Evolutionary conservation across 2,888 invertebrate species (phyloP).

Genomic region (Brachyptera putata): DNA sequence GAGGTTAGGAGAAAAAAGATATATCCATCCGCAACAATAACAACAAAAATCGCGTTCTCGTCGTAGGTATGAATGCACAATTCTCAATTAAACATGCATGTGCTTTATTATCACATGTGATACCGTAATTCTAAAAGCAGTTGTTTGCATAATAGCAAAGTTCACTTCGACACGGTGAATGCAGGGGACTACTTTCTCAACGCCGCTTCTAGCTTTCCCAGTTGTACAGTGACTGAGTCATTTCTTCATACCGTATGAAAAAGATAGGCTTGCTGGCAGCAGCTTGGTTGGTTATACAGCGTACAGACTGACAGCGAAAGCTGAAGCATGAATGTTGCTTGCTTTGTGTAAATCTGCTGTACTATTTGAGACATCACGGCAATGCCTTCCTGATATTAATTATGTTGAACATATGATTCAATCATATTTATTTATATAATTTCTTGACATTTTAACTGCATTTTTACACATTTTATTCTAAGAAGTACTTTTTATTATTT

Average conservation of each 20-base stretch:
- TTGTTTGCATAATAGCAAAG: conserved; percentile 31
- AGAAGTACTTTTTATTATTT: too few species aligned
- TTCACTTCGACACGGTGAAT: conserved; percentile 31
- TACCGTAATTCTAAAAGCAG: conserved; percentile 29
- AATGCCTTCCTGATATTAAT: too few species aligned
- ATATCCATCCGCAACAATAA: conserved; percentile 56
- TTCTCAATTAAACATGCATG: conserved; percentile 24
- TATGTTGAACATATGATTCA: too few species aligned
- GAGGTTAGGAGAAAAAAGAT: conserved; percentile 68
- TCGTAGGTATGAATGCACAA: conserved; percentile 23
- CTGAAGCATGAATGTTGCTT: too few species aligned
- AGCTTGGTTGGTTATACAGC: not conserved
- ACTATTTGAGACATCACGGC: too few species aligned
- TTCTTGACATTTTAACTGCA: too few species aligned
- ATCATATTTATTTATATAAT: too few species aligned
- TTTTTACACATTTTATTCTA: too few species aligned
- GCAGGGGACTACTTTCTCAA: conserved; percentile 34
- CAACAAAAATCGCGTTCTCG: conserved; percentile 35
- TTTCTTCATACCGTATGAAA: conserved; percentile 25
- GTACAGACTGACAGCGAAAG: not conserved
- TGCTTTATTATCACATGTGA: conserved; percentile 31
- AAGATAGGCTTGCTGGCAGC: conserved; percentile 8
- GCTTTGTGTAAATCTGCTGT: too few species aligned
- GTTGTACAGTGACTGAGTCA: conserved; percentile 20
- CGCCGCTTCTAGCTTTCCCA: conserved; percentile 30